Conservation (phyloP, 2,113 vertebrate species). For the Castor canadensis region DNA sequence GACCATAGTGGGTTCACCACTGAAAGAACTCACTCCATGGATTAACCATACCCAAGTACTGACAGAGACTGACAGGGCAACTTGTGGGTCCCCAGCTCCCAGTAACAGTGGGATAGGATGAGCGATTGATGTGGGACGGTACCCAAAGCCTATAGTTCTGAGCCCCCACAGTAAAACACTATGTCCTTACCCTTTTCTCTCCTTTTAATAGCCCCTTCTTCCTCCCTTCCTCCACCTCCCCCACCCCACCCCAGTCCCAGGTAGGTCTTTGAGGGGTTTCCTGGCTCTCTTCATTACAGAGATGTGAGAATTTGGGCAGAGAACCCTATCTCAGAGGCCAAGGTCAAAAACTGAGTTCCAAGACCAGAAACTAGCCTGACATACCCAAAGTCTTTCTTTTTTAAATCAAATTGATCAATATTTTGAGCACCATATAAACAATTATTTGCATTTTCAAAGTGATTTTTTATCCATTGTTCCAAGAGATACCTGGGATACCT, state of each 20-base stretch:
- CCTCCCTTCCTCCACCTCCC: not conserved
- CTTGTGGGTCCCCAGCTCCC: not conserved
- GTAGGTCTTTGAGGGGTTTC: not conserved
- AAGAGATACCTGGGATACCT: not conserved
- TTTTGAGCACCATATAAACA: not conserved
- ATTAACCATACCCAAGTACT: not conserved
- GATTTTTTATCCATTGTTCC: not conserved
- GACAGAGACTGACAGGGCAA: not conserved
- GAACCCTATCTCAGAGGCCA: not conserved
- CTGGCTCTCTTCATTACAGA: not conserved
- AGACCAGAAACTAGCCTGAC: not conserved
- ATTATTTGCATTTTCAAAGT: conserved; percentile 10
- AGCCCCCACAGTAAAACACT: not conserved
- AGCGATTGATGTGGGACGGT: not conserved
- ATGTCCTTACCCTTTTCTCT: not conserved
- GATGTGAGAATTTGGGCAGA: not conserved
- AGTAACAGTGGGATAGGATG: not conserved
- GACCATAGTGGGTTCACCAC: not conserved
- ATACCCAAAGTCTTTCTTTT: not conserved
- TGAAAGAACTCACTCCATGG: not conserved
- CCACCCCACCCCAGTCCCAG: not conserved
- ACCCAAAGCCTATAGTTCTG: not conserved
- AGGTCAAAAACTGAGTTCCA: not conserved
- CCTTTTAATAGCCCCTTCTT: not conserved
- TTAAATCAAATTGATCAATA: not conserved